Evolutionary conservation across 2,113 vertebrate species (phyloP).

Genomic region (Calypte anna): DNA sequence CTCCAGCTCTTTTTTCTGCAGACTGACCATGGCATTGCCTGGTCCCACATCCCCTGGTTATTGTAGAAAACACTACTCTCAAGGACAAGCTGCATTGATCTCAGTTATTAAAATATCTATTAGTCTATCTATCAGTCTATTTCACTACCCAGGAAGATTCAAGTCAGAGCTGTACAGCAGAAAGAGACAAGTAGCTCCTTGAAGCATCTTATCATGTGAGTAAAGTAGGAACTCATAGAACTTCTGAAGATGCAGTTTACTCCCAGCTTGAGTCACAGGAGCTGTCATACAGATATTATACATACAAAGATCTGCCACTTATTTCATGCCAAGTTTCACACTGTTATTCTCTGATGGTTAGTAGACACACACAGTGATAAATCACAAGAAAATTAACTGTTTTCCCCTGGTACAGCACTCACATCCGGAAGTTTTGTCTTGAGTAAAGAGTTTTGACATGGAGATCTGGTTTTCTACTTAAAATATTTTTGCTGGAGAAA

Average conservation of each 20-base stretch:
- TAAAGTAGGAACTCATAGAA: background rate
- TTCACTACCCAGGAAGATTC: too few species aligned
- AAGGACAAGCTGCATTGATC: fast-evolving
- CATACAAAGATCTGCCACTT: background rate
- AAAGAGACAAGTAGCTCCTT: background rate
- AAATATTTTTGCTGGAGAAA: background rate
- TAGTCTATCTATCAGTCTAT: background rate
- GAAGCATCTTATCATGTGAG: background rate
- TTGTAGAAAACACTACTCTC: background rate
- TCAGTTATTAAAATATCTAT: background rate
- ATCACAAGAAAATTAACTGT: background rate
- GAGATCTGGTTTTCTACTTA: background rate
- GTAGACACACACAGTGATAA: background rate
- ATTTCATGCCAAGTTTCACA: background rate
- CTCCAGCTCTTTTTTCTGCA: background rate
- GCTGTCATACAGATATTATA: background rate
- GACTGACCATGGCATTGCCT: background rate
- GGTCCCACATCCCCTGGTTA: background rate
- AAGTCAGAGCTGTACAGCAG: too few species aligned
- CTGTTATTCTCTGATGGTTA: background rate
- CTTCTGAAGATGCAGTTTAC: background rate
- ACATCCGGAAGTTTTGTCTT: background rate
- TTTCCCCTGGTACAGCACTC: background rate
- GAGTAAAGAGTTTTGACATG: background rate
- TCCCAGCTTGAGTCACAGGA: background rate